These are phyloP conservation scores for Ispidina picta DNA, from an alignment of 2,797 vertebrate genomes.

Conservation along the genomic window DNA sequence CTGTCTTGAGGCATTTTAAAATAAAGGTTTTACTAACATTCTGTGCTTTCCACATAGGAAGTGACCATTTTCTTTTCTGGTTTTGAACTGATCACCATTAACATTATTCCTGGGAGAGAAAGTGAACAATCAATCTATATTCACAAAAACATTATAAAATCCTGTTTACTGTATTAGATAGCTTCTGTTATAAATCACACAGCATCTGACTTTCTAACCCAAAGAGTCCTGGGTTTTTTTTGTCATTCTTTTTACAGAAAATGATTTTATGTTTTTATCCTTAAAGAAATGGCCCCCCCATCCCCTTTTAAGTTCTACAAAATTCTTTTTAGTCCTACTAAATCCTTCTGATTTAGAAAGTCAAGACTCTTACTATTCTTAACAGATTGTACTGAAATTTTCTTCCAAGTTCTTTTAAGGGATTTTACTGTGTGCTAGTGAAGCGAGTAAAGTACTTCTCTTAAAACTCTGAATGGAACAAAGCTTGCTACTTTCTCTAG, in stretches of 20 bases:
- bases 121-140: not conserved
- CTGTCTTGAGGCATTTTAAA: not conserved
- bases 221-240: not conserved
- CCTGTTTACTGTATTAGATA: too few relatives aligned
- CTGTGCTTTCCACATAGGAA: too few relatives aligned
- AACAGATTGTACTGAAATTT: not conserved
- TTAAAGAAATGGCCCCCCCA: accelerated
- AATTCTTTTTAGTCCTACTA: not conserved
- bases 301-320: not conserved
- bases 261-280: not conserved
- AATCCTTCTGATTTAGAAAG: not conserved
- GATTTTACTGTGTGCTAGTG: not conserved
- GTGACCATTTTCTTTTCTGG: not conserved
- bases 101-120: not conserved
- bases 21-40: not conserved
- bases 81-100: not conserved
- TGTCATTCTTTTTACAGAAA: not conserved
- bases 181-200: not conserved
- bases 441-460: not conserved
- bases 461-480: not conserved
- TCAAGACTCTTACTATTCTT: not conserved
- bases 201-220: not conserved
- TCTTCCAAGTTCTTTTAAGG: not conserved
- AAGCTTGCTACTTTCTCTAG: not conserved
- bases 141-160: not conserved